These are phyloP conservation scores for Sardina pilchardus DNA, from an alignment of 2,113 vertebrate species.

Conservation along the genomic window DNA sequence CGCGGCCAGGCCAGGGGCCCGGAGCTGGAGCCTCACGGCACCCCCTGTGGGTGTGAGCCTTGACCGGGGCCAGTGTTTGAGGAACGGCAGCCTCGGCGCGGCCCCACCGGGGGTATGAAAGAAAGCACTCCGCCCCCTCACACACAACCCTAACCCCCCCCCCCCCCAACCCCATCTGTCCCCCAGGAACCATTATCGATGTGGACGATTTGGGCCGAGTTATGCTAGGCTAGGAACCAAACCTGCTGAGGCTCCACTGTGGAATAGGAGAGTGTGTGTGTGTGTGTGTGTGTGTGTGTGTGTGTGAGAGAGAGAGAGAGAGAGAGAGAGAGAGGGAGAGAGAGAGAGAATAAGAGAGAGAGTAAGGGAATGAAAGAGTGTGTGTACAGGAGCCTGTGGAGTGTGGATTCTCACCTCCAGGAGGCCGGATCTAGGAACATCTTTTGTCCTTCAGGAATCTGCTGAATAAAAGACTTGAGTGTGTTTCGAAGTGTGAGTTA, in stretches of 20 bases:
- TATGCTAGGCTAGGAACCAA: neutral
- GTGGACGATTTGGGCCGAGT: neutral
- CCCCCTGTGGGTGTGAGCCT: too few species aligned
- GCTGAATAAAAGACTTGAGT: neutral
- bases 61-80: too few species aligned
- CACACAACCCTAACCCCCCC: neutral
- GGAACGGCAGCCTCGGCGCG: too few species aligned
- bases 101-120: too few species aligned
- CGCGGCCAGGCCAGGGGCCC: too few species aligned
- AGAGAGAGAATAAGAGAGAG: neutral
- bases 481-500: neutral
- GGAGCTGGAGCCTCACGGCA: too few species aligned
- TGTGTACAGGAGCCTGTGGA: neutral
- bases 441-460: slow-evolving; percentile 11
- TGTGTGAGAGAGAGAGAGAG: neutral
- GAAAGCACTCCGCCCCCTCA: too few species aligned
- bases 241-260: neutral
- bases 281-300: too few species aligned
- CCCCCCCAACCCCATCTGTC: neutral
- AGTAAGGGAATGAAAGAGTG: neutral
- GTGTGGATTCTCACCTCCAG: neutral
- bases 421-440: neutral
- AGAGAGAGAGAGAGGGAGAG: neutral
- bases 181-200: neutral
- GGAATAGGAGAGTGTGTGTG: neutral